Base-by-base conservation (phyloP, 2,113 vertebrate genomes). In the Lepidothrix coronata region DNA sequence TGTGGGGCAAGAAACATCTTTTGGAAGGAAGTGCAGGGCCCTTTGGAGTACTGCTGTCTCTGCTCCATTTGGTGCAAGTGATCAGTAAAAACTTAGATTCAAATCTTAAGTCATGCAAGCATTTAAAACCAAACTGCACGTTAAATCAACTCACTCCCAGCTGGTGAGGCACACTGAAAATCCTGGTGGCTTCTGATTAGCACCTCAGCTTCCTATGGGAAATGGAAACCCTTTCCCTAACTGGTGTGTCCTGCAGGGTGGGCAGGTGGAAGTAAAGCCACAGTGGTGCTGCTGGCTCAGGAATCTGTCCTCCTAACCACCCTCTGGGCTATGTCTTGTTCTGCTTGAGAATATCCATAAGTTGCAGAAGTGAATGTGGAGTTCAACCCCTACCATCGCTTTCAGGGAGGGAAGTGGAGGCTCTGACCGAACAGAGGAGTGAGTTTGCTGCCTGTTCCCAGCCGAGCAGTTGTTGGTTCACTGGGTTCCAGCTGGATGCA, bases 391-490 rank as follows among this genome's bases (percentile, higher is more conserved):
- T 7, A 5, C 27, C 0, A 0, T 39, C 0, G 0, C 67, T 46
- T 44, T 25, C 51, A 8, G 59, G 15, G 76, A 43, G 49, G 37
- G n/a, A n/a, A 5, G 20, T 2, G 2, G 22, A 57, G 61, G 31
- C 70, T 88, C n/a, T 71, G 88, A 3, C 11, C 1, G 44, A 14
- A 3, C 13, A 14, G 14, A 11, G 14, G 23, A 43, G 35, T 4
- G 55, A 55, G 6, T 17, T 25, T 23, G 58, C 84, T 46, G 35
- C 7, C 17, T 15, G 62, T 24, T 31, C 31, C 59, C 49, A 41
- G 39, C n/a, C 0, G 0, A n/a, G 89, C 70, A 9, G 35, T 2
- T 30, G 2, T 18, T 63, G 39, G 6, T 39, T 67, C 0, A 7
- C 28, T 41, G 57, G 16, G 37, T 35, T 44, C 5, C 57, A 10